Conservation (phyloP, 2,888 invertebrate genomes). For the Axea sp. region DNA sequence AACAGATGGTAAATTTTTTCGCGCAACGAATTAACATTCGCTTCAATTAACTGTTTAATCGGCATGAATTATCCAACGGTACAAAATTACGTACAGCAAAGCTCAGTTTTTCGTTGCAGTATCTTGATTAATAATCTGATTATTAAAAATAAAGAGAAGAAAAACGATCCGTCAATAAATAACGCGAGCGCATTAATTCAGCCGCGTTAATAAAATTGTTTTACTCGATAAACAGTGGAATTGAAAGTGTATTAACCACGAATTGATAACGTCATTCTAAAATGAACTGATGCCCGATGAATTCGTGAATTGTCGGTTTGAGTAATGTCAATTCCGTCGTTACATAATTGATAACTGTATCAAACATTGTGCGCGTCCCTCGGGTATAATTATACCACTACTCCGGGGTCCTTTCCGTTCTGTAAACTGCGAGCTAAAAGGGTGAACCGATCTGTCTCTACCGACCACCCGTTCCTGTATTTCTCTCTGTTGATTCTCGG, state of each 20-base stretch:
- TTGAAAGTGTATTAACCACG: slow-evolving; percentile 43
- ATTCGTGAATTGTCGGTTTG: slow-evolving; percentile 39
- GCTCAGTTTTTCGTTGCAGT: no score
- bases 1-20: no score
- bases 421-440: slow-evolving; percentile 4
- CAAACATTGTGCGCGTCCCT: slow-evolving; percentile 49
- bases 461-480: background rate
- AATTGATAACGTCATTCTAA: slow-evolving; percentile 44
- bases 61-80: no score
- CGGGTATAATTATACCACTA: slow-evolving; percentile 54
- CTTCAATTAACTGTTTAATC: no score
- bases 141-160: slow-evolving; percentile 17
- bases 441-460: background rate
- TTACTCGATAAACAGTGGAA: background rate
- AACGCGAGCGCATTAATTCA: slow-evolving; percentile 10
- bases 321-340: slow-evolving; percentile 52
- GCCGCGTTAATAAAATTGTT: slow-evolving; percentile 32
- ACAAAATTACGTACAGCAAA: no score
- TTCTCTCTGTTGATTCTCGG: background rate
- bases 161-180: slow-evolving; percentile 19
- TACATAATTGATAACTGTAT: slow-evolving; percentile 59
- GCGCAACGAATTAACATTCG: no score
- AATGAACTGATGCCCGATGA: slow-evolving; percentile 15
- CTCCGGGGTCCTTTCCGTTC: slow-evolving; percentile 20
- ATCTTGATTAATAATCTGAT: slow-evolving; percentile 40